Conservation (phyloP, 53 echinoderm and acorn worm species). For the Antedon mediterranea region DNA sequence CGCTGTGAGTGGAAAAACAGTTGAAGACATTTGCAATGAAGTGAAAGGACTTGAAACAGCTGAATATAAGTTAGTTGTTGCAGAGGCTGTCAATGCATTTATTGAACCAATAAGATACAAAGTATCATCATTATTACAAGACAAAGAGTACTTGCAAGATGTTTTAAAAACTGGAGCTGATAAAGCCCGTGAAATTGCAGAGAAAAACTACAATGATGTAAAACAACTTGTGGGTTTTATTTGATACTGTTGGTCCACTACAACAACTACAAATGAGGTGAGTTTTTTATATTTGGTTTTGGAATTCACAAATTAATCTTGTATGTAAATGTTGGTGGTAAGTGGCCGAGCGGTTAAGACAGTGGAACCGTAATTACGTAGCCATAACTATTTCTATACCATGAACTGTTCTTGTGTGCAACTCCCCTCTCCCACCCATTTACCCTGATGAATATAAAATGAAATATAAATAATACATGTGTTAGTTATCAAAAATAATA, state of each 20-base stretch:
- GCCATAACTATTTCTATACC: too few relatives aligned
- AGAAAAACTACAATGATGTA: conserved; percentile 46
- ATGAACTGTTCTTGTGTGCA: too few relatives aligned
- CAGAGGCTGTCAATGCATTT: conserved; percentile 47
- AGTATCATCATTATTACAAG: conserved; percentile 22
- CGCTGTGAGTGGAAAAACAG: conserved; percentile 30
- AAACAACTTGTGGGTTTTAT: conserved; percentile 60
- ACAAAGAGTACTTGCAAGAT: conserved; percentile 30
- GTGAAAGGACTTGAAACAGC: conserved; percentile 41
- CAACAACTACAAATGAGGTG: too few relatives aligned
- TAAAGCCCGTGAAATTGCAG: conserved; percentile 49
- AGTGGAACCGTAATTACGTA: too few relatives aligned
- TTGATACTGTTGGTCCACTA: not conserved
- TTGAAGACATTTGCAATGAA: conserved; percentile 34
- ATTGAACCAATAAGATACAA: conserved; percentile 55
- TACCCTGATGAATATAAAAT: too few relatives aligned
- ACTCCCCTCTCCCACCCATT: too few relatives aligned
- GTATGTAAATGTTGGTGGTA: too few relatives aligned
- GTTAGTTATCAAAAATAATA: too few relatives aligned
- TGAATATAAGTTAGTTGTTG: conserved; percentile 67
- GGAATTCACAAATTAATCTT: too few relatives aligned
- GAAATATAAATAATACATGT: too few relatives aligned
- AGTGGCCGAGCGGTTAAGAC: too few relatives aligned
- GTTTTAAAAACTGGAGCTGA: conserved; percentile 39
- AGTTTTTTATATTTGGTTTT: too few relatives aligned